These are phyloP conservation scores for Butorides virescens DNA, from an alignment of 2,113 vertebrate genomes.

Conservation along the genomic window DNA sequence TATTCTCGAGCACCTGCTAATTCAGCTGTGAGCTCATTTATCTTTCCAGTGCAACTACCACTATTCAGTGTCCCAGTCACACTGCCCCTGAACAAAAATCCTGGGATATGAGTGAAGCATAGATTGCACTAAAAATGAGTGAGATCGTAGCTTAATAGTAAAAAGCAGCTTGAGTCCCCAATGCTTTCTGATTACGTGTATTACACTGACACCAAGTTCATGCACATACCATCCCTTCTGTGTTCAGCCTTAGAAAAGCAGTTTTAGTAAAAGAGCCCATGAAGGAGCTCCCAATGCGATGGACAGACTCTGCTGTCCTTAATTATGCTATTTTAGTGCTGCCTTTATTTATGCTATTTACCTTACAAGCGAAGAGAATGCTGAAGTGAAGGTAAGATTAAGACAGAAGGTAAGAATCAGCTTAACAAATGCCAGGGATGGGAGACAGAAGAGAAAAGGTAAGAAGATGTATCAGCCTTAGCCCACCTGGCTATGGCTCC, in stretches of 20 bases:
- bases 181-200: background rate
- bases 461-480: background rate
- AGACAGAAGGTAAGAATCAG: background rate
- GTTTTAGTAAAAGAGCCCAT: background rate
- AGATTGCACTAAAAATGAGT: background rate
- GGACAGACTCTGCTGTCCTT: background rate
- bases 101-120: background rate
- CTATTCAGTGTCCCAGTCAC: background rate
- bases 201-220: background rate
- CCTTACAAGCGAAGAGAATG: background rate
- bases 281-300: background rate
- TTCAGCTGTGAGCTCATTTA: background rate
- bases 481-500: background rate
- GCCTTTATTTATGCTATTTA: background rate
- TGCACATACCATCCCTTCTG: fast-evolving
- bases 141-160: background rate
- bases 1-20: background rate
- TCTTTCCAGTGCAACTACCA: background rate
- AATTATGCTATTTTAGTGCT: background rate
- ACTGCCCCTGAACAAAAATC: background rate
- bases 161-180: background rate
- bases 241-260: background rate
- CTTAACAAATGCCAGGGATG: background rate
- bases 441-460: background rate
- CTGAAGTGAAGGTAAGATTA: background rate